A percentile compares a stretch with the other conserved stretches of the same genome.
phyloP scores from a whole-genome alignment of 2,797 vertebrate genomes.

The Limnodromus scolopaceus region DNA sequence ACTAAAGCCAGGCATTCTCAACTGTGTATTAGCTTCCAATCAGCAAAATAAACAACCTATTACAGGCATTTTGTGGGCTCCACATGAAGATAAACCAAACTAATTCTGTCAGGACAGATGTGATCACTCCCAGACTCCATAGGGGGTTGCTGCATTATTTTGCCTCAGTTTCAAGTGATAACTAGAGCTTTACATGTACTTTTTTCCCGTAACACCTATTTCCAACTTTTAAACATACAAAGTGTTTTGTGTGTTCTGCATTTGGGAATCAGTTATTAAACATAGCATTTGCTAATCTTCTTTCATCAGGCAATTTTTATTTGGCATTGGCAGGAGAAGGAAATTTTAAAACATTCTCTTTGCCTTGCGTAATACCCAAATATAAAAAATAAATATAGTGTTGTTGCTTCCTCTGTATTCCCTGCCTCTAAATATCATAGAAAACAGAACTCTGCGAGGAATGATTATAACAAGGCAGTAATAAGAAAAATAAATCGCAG shows the following conservation, averaged over 20 bases:
- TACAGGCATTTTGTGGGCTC: constrained; percentile 62
- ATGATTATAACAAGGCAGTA: neutral
- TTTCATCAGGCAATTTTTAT: constrained; percentile 67
- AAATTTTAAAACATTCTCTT: constrained; percentile 49
- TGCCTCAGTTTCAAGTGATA: constrained; percentile 62
- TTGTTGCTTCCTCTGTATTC: neutral
- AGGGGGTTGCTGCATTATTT: constrained; percentile 58
- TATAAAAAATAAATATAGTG: constrained; percentile 24
- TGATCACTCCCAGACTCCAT: constrained; percentile 64
- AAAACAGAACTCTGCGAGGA: neutral
- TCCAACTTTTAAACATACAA: constrained; percentile 69
- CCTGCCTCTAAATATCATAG: neutral
- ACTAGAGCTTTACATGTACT: constrained; percentile 53
- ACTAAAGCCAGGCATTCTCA: constrained; percentile 47
- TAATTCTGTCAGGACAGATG: constrained; percentile 73
- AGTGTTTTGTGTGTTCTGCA: constrained; percentile 54
- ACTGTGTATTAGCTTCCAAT: constrained; percentile 65
- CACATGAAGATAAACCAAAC: constrained; percentile 74
- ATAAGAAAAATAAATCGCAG: neutral
- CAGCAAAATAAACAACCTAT: constrained; percentile 71
- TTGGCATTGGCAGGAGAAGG: constrained; percentile 23
- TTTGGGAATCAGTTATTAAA: constrained; percentile 58
- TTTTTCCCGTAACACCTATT: constrained; percentile 69
- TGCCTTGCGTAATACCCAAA: neutral
- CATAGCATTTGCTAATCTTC: constrained; percentile 64